Evolutionary conservation across 1,140 invertebrate species (phyloP).

Genomic region (Tetraneura akinire): DNA sequence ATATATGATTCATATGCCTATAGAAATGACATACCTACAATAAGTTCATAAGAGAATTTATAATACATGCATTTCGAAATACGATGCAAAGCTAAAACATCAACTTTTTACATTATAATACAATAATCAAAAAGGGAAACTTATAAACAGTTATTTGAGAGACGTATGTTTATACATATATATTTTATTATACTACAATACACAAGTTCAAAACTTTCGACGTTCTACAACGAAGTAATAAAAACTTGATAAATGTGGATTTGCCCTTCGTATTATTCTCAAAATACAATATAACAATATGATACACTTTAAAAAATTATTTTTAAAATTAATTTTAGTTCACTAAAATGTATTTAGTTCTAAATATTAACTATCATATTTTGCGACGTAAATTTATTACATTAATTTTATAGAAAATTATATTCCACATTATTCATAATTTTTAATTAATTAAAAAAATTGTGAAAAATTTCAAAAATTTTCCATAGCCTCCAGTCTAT

Average conservation of each 20-base stretch:
- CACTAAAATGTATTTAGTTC: too few species aligned
- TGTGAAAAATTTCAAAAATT: too few species aligned
- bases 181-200: not conserved
- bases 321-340: too few species aligned
- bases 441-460: too few species aligned
- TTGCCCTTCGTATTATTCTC: not conserved
- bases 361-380: too few species aligned
- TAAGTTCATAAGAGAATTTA: not conserved
- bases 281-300: not conserved
- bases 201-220: constrained; percentile 1
- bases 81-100: not conserved
- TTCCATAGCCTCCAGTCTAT: too few species aligned
- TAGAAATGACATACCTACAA: too few species aligned
- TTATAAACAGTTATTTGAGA: not conserved
- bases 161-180: too few species aligned
- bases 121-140: not conserved
- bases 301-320: not conserved
- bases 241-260: constrained; percentile 17
- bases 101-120: constrained; percentile 28
- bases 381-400: too few species aligned
- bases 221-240: not conserved
- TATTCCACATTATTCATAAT: too few species aligned
- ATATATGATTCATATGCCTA: too few species aligned
- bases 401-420: too few species aligned
- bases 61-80: not conserved